Evolutionary conservation across 2,113 vertebrate species (phyloP).

Genomic region (Malurus elegans): DNA sequence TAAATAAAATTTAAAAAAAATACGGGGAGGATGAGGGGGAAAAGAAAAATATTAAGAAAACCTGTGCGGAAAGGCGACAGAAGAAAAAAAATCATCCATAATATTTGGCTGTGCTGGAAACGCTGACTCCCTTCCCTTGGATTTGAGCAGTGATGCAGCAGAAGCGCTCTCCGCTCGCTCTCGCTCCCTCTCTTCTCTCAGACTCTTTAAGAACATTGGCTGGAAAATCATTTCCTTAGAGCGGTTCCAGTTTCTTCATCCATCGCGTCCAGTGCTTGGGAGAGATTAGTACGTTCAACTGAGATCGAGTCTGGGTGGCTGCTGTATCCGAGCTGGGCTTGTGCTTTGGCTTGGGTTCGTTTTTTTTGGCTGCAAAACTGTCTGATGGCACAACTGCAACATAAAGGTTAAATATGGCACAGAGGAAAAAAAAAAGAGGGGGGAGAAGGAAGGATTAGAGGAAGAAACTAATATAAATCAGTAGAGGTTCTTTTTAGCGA

Average conservation of each 20-base stretch:
- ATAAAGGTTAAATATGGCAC: constrained; percentile 68
- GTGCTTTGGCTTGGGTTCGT: constrained; percentile 1
- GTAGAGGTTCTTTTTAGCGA: constrained; percentile 46
- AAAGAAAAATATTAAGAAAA: constrained; percentile 49
- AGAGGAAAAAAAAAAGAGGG: background rate
- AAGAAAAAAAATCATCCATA: constrained; percentile 57
- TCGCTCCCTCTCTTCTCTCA: constrained; percentile 23
- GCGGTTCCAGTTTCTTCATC: constrained; percentile 48
- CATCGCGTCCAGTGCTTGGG: constrained; percentile 38
- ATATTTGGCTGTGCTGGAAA: constrained; percentile 33
- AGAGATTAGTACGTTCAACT: constrained; percentile 9
- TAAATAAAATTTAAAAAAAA: background rate
- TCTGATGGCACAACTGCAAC: constrained; percentile 63
- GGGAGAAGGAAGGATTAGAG: background rate
- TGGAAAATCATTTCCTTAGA: constrained; percentile 3
- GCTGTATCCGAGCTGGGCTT: constrained; percentile 59
- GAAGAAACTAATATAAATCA: constrained; percentile 49
- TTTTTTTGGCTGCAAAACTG: constrained; percentile 64
- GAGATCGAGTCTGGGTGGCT: constrained; percentile 26
- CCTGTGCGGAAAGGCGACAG: background rate
- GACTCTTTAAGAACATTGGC: constrained; percentile 49
- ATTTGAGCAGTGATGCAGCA: constrained; percentile 59
- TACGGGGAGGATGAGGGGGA: background rate
- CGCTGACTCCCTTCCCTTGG: constrained; percentile 47
- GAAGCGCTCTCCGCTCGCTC: constrained; percentile 29